Conservation (phyloP, 2,888 invertebrate genomes). For the Strigamia crassipes region DNA sequence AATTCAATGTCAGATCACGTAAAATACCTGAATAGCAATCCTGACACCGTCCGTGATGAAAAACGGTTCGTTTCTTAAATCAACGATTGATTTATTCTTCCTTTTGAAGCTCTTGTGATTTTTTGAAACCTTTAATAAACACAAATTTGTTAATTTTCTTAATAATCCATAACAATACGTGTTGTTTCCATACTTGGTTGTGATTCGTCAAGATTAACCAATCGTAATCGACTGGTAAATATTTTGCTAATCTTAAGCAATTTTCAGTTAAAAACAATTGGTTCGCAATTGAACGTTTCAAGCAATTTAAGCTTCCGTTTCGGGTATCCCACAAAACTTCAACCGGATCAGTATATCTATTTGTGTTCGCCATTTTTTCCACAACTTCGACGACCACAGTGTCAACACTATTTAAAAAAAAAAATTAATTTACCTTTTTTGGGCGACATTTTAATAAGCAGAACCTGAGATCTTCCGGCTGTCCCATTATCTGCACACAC, state of each 20-base stretch:
- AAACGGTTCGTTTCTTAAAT: slow-evolving; percentile 56
- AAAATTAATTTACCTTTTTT: background rate
- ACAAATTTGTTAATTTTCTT: background rate
- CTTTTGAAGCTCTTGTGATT: slow-evolving; percentile 51
- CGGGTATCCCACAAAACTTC: slow-evolving; percentile 2
- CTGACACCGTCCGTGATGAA: slow-evolving; percentile 57
- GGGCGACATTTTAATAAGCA: background rate
- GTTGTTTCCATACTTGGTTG: background rate
- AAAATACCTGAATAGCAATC: slow-evolving; percentile 57
- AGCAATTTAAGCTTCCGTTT: background rate
- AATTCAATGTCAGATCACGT: background rate
- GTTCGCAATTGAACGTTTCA: background rate
- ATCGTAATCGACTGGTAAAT: background rate
- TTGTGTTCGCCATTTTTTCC: background rate
- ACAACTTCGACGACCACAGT: slow-evolving; percentile 15
- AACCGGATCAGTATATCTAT: background rate
- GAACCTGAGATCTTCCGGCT: slow-evolving; percentile 55
- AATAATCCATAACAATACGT: too few relatives aligned
- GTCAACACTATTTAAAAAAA: background rate
- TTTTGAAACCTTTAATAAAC: background rate
- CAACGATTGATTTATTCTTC: slow-evolving; percentile 54
- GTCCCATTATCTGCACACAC: slow-evolving; percentile 55
- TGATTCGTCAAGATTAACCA: background rate
- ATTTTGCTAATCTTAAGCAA: slow-evolving; percentile 27
- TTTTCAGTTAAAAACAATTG: slow-evolving; percentile 12